Conservation (phyloP, 2,888 invertebrate genomes). For the Blera fallax region DNA sequence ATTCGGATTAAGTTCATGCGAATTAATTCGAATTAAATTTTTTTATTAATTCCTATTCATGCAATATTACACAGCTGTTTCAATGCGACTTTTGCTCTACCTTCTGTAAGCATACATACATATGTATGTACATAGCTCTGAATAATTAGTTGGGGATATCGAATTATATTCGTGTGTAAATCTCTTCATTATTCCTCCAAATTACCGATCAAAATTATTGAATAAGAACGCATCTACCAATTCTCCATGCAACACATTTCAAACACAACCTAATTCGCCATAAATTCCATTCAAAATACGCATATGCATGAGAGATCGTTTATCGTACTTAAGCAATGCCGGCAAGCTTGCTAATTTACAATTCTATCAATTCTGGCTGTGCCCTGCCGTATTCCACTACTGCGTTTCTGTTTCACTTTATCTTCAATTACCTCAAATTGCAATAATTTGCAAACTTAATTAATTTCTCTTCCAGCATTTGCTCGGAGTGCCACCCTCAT, state of each 20-base stretch:
- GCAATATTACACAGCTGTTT: too few relatives aligned
- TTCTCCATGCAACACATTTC: neutral
- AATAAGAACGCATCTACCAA: neutral
- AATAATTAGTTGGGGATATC: neutral
- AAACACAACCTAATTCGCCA: constrained; percentile 3
- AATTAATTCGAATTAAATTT: too few relatives aligned
- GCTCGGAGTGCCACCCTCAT: constrained; percentile 16
- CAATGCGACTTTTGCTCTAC: too few relatives aligned
- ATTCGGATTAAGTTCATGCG: too few relatives aligned
- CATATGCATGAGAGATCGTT: constrained; percentile 16
- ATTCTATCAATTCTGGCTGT: constrained; percentile 57
- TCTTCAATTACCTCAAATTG: constrained; percentile 69
- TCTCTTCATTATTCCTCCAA: neutral
- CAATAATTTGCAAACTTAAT: constrained; percentile 70
- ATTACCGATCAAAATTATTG: neutral
- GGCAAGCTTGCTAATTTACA: constrained; percentile 18
- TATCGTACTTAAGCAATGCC: constrained; percentile 34
- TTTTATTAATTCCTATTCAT: too few relatives aligned
- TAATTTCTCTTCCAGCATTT: constrained; percentile 56
- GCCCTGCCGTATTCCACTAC: neutral
- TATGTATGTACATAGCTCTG: too few relatives aligned
- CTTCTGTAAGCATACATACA: too few relatives aligned
- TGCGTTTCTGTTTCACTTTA: constrained; percentile 44
- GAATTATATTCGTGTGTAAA: neutral
- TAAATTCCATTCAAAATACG: constrained; percentile 22